phyloP scores from a whole-genome alignment of 2,113 vertebrate genomes.

The Rhineura floridana region DNA sequence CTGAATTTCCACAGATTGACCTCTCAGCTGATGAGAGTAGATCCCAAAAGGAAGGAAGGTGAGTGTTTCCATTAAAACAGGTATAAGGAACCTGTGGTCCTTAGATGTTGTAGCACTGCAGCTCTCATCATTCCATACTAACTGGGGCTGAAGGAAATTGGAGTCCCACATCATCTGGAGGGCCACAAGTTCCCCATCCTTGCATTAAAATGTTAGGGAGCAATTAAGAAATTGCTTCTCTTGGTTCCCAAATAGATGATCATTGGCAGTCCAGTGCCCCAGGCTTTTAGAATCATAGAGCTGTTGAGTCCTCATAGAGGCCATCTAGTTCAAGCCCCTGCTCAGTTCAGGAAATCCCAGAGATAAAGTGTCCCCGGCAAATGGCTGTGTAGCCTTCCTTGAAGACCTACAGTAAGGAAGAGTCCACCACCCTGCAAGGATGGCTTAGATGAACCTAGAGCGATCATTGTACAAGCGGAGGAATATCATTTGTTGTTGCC shows the following conservation, averaged over 20 bases:
- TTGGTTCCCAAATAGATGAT: not conserved
- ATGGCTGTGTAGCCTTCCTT: not conserved
- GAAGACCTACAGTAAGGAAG: not conserved
- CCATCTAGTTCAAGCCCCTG: too few species aligned
- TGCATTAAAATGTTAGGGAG: not conserved
- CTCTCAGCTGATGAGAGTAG: not conserved
- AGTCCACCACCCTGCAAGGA: not conserved
- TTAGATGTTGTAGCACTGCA: too few species aligned
- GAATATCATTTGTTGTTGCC: not conserved
- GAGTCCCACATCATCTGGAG: too few species aligned
- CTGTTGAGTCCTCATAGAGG: too few species aligned
- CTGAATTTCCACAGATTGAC: constrained; percentile 77
- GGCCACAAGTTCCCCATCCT: too few species aligned
- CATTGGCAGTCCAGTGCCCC: not conserved
- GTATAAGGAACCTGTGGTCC: not conserved
- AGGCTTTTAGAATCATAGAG: not conserved
- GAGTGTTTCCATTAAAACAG: not conserved
- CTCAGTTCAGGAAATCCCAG: not conserved
- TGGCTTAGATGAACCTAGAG: too few species aligned
- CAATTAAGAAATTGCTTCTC: constrained; percentile 25
- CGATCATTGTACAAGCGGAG: not conserved
- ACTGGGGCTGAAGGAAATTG: too few species aligned
- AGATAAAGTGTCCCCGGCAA: too few species aligned
- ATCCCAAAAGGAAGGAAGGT: constrained; percentile 39
- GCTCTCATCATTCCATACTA: too few species aligned